Base-by-base conservation (phyloP, 2,113 vertebrate genomes). In the Pogonocichla stellata region DNA sequence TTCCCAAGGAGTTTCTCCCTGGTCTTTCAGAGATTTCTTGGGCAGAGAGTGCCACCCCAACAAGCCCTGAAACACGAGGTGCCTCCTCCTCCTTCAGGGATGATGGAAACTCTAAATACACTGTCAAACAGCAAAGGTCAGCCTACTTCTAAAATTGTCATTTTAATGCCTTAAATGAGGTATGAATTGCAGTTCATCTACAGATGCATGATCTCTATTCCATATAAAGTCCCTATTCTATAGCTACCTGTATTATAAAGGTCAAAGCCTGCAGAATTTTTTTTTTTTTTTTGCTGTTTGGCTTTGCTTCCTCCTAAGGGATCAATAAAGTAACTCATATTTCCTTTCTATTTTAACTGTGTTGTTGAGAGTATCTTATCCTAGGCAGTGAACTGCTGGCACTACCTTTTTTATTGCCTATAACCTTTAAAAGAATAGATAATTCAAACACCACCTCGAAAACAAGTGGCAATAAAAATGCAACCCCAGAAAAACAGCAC, bases 311-410 rank as follows among this genome's bases (percentile, higher is more conserved):
- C 54, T 91, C 93, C 81, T 56, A 47, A 86, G 92, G 51, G 91
- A 92, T 88, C 89, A 91, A 95, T 93, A 94, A 91, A 95, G 78
- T 65, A 88, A 69, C 74, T 93, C 80, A 65, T 58, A 82, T 87
- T 90, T 92, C 88, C 84, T 89, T 79, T 69, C 82, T 54, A 3
- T 66, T 89, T 40, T 87, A 92, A 75, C 74, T 64, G 38, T 53
- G 34, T 12, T 64, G 67, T 71, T 92, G 70, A 93, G 62, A 80
- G 25, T 36, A 51, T 75, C 93, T 94, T 77, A 66, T n/a, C 38
- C 43, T n/a, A 57, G 42, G 34, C 19, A 87, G 29, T 24, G 10
- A 78, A 64, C 75, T 54, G n/a, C 66, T 91, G 87, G 54, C 69
- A 66, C 69, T 71, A 40, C 11, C 33, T 58, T 33, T 60, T 67